phyloP scores from a whole-genome alignment of 2,888 invertebrate genomes.

The Corythucha ciliata region DNA sequence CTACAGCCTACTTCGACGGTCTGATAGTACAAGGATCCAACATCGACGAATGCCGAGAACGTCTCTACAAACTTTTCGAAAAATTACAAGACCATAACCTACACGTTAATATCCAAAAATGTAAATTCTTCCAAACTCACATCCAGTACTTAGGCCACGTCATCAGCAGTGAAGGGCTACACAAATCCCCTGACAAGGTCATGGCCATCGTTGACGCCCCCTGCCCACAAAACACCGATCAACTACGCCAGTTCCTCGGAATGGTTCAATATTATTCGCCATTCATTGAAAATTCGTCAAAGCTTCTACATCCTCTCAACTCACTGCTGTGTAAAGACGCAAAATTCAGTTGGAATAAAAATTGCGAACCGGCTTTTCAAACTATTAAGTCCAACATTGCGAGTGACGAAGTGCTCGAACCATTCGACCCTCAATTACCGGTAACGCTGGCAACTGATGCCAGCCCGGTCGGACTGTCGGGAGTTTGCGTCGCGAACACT shows the following conservation, averaged over 20 bases:
- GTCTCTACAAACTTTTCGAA: constrained; percentile 15
- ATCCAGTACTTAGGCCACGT: constrained; percentile 31
- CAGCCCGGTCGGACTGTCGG: constrained; percentile 14
- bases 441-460: constrained; percentile 21
- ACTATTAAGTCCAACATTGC: constrained; percentile 11
- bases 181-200: constrained; percentile 27
- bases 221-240: constrained; percentile 34
- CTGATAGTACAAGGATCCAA: constrained; percentile 33
- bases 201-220: constrained; percentile 29
- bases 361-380: constrained; percentile 4
- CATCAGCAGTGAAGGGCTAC: constrained; percentile 24
- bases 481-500: constrained; percentile 3
- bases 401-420: constrained; percentile 14
- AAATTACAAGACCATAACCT: constrained; percentile 26
- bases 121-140: constrained; percentile 28
- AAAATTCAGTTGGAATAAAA: constrained; percentile 26
- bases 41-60: constrained; percentile 23
- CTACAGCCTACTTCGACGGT: constrained; percentile 39
- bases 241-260: constrained; percentile 37
- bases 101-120: constrained; percentile 29
- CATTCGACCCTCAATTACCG: constrained; percentile 16
- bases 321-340: constrained; percentile 31
- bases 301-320: constrained; percentile 36
- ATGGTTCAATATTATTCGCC: constrained; percentile 39
- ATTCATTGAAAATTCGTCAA: constrained; percentile 37